phyloP scores from a whole-genome alignment of 2,113 vertebrate genomes.

The Chaetura pelagica region DNA sequence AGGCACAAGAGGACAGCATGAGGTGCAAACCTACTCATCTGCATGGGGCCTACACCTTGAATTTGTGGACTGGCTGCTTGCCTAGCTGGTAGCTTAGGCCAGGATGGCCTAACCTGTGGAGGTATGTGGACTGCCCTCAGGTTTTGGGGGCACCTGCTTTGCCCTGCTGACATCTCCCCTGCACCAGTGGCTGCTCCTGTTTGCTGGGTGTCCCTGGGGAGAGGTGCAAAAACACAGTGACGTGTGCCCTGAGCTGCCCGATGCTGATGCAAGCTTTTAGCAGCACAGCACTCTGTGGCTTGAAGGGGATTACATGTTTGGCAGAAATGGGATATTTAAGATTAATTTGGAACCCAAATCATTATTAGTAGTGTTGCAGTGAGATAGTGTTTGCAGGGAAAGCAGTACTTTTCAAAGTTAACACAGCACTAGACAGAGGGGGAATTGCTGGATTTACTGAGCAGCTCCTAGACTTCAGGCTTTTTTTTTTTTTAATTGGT shows the following conservation, averaged over 20 bases:
- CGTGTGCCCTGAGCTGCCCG: fast-evolving
- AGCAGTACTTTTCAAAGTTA: neutral
- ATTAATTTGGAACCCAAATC: neutral
- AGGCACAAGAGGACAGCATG: neutral
- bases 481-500: neutral
- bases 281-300: neutral
- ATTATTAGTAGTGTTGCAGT: neutral
- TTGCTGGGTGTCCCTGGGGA: neutral
- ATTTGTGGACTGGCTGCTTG: neutral
- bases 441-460: neutral
- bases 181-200: neutral
- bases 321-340: neutral
- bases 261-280: neutral
- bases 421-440: neutral
- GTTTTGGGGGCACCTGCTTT: neutral
- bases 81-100: neutral
- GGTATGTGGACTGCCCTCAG: neutral
- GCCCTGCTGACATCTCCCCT: neutral
- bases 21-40: fast-evolving
- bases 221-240: fast-evolving
- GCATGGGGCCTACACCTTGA: fast-evolving
- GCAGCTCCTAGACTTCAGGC: neutral
- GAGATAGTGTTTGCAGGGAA: neutral
- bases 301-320: neutral
- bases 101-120: neutral